phyloP scores from a whole-genome alignment of 1,140 invertebrate species.

The Oreohelix idahoensis region DNA sequence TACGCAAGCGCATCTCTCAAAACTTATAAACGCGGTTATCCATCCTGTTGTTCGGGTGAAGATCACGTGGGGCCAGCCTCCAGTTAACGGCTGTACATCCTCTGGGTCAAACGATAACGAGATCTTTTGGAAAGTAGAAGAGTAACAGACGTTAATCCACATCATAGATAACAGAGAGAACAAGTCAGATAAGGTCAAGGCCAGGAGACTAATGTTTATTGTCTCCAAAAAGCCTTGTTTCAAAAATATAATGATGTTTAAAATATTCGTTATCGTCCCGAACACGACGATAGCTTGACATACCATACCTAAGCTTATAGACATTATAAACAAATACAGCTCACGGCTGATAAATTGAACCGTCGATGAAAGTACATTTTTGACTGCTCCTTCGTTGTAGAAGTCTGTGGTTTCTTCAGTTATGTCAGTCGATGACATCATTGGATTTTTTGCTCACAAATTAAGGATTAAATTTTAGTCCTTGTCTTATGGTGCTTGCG shows the following conservation, averaged over 20 bases:
- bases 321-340: not conserved
- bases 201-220: not conserved
- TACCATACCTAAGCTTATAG: not conserved
- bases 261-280: not conserved
- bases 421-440: not conserved
- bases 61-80: conserved; percentile 22
- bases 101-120: conserved; percentile 8
- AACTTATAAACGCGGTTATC: conserved; percentile 37
- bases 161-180: not conserved
- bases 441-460: too few relatives aligned
- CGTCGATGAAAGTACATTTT: not conserved
- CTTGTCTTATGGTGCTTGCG: too few relatives aligned
- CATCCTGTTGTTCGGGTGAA: conserved; percentile 32
- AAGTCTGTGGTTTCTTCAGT: not conserved
- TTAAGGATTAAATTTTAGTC: too few relatives aligned
- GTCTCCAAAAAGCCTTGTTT: not conserved
- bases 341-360: too few relatives aligned
- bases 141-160: not conserved
- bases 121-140: too few relatives aligned
- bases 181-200: not conserved
- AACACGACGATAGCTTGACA: not conserved
- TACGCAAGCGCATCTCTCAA: conserved; percentile 39
- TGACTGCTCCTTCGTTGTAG: not conserved
- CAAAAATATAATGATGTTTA: not conserved
- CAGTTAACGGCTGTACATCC: conserved; percentile 17